Evolutionary conservation across 2,888 invertebrate species (phyloP), one percentile per base, ranked within the genome.

Genomic region (Drosophila testacea): DNA sequence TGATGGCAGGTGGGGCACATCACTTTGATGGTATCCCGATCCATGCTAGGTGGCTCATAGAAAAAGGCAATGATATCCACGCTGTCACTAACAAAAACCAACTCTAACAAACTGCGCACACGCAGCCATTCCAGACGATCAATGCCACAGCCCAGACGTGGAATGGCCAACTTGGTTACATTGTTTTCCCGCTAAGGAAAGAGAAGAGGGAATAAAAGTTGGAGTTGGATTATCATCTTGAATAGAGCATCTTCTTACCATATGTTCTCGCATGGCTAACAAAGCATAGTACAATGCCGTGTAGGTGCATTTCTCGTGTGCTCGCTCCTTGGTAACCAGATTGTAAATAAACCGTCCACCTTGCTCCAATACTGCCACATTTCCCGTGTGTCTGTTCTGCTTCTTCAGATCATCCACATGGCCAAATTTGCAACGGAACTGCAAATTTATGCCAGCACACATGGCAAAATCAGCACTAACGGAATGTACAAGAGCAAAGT

Each of bases 81-180:
- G 9, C 90, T 91, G 16, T 92, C 90, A 46, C 93, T 92, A 34
- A 79, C 79, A 79, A 95, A 95, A 4, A 94, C 91, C 71, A 93
- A 92, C 61, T 93, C 92, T 27, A 95, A 81, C 81, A 94, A 92
- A 4, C 90, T 86, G 67, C 93, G 93, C 32, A 90, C 91, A 32
- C 90, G 91, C 65, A 85, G 34, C 95, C 95, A 95, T 72, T 94
- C 92, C 30, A 95, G 90, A 16, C 93, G 91, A 91, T 95, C 95
- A 44, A 95, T 92, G 42, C 95, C 95, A 87, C 95, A 95, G 4
- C 95, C 95, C 73, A 95, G 94, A 56, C 93, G 91, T 1, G 95
- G 95, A 90, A 95, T 94, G 1, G 95, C 94, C 68, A 95, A 73
- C 51, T 94, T 93, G 44, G 87, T 92, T 0, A 95, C 94, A 34